Evolutionary conservation across 2,113 vertebrate species (phyloP).

Genomic region (Zeus faber): DNA sequence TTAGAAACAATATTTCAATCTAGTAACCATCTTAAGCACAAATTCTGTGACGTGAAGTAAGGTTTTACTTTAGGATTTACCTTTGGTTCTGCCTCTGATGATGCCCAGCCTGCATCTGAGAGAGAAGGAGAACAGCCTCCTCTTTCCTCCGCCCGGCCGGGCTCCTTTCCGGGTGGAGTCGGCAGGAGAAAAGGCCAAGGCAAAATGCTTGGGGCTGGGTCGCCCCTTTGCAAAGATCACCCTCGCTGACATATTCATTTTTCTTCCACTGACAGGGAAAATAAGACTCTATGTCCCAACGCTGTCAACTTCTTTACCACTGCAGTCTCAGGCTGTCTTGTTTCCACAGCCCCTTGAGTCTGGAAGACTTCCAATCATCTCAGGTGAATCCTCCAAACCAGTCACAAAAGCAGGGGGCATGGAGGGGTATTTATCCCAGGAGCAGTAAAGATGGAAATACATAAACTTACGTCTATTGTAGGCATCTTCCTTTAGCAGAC

Average conservation of each 20-base stretch:
- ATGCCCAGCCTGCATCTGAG: slow-evolving; percentile 72
- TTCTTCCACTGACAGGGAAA: slow-evolving; percentile 21
- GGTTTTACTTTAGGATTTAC: no score
- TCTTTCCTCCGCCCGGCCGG: slow-evolving; percentile 55
- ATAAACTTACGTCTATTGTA: neutral
- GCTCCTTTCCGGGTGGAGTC: slow-evolving; percentile 54
- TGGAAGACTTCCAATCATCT: slow-evolving; percentile 41
- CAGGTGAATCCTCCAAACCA: slow-evolving; percentile 22
- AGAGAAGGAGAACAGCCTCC: slow-evolving; percentile 72
- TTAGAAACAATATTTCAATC: no score
- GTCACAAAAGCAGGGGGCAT: slow-evolving; percentile 1
- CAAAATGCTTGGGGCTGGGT: slow-evolving; percentile 53
- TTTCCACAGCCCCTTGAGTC: slow-evolving; percentile 20
- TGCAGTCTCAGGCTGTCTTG: slow-evolving; percentile 26
- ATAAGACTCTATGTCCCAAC: slow-evolving; percentile 18
- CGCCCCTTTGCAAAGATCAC: slow-evolving; percentile 57
- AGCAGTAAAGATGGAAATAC: neutral
- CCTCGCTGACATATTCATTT: slow-evolving; percentile 53
- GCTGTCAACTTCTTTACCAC: slow-evolving; percentile 14
- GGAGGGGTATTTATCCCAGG: neutral
- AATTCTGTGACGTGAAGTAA: no score
- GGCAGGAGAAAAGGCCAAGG: slow-evolving; percentile 44
- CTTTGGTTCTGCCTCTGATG: slow-evolving; percentile 72
- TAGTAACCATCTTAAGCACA: no score
- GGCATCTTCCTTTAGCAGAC: no score